Evolutionary conservation across 2,888 invertebrate species (phyloP), one percentile per base, ranked within the genome.

Genomic region (Lycaena phlaeas): DNA sequence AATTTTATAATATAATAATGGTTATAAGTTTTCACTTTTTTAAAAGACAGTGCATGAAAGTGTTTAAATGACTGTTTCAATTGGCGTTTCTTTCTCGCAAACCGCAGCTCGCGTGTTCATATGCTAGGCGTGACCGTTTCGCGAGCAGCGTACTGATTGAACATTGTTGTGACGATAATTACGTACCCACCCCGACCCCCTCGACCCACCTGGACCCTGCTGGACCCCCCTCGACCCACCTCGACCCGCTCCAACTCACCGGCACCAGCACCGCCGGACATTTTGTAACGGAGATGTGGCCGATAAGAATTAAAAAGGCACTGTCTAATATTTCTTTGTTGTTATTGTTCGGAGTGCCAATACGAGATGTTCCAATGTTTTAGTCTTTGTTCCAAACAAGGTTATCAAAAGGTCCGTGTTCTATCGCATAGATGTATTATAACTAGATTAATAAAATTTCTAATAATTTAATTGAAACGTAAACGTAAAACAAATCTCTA

Each of bases 221-320:
- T 25, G 25, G 14, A 31, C n/a, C 10, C 5, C 36, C n/a, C n/a
- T n/a, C 30, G 25, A 34, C 14, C 22, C 10, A n/a, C 38, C 41
- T 18, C 14, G 18, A 27, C 38, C 5, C 31, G 2, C 14, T n/a
- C n/a, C n/a, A n/a, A n/a, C n/a, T n/a, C n/a, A n/a, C n/a, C n/a
- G 22, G 27, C 28, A 9, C 10, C 12, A 17, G 5, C 7, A 18
- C 7, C 42, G 27, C 17, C 17, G 42, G 38, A 42, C 42, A 44
- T n/a, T n/a, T n/a, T n/a, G n/a, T n/a, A n/a, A n/a, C 44, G 46
- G 43, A 42, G 44, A 38, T 29, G 43, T 31, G 38, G 27, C 28
- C 45, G 57, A 57, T 57, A 56, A 54, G 48, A 48, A 50, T 50
- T 49, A 50, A 49, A 53, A 52, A 51, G 51, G 51, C 44, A 41